Evolutionary conservation across 2,888 invertebrate species (phyloP).

Genomic region (Luffia ferchaultella): DNA sequence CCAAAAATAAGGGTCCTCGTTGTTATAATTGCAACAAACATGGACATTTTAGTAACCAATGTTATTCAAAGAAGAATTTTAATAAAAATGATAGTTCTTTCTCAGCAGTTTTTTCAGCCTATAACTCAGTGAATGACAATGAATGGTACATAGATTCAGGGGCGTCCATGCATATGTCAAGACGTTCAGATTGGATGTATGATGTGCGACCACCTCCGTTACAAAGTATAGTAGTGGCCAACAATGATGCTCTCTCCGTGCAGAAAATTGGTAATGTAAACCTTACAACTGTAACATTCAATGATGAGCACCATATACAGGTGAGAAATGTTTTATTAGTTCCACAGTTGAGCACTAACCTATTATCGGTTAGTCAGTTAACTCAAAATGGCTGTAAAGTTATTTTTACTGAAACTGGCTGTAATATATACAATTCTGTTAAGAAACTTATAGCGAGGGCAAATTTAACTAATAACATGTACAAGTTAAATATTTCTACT

Average conservation of each 20-base stretch:
- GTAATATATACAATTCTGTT: slow-evolving; percentile 12
- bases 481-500: slow-evolving; percentile 10
- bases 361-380: slow-evolving; percentile 17
- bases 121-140: not conserved
- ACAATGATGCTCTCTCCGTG: slow-evolving; percentile 13
- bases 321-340: slow-evolving; percentile 16
- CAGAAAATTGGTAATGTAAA: slow-evolving; percentile 14
- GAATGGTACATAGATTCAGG: slow-evolving; percentile 30
- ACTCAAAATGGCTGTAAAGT: slow-evolving; percentile 14
- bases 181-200: slow-evolving; percentile 1
- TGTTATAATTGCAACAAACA: slow-evolving; percentile 10
- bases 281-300: slow-evolving; percentile 4
- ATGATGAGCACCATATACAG: slow-evolving; percentile 10
- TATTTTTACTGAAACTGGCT: slow-evolving; percentile 11
- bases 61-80: slow-evolving; percentile 2
- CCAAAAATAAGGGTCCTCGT: slow-evolving; percentile 5
- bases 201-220: slow-evolving; percentile 13
- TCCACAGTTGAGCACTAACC: slow-evolving; percentile 14
- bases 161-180: slow-evolving; percentile 20
- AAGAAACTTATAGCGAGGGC: slow-evolving; percentile 12
- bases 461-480: slow-evolving; percentile 12
- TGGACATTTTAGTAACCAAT: slow-evolving; percentile 13
- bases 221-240: slow-evolving; percentile 12
- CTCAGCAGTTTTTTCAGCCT: slow-evolving; percentile 2
- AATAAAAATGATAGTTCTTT: slow-evolving; percentile 6